A percentile compares a stretch with the other conserved stretches of the same genome.
phyloP scores from a whole-genome alignment of 1,140 invertebrate species.

The Chionoecetes opilio region DNA sequence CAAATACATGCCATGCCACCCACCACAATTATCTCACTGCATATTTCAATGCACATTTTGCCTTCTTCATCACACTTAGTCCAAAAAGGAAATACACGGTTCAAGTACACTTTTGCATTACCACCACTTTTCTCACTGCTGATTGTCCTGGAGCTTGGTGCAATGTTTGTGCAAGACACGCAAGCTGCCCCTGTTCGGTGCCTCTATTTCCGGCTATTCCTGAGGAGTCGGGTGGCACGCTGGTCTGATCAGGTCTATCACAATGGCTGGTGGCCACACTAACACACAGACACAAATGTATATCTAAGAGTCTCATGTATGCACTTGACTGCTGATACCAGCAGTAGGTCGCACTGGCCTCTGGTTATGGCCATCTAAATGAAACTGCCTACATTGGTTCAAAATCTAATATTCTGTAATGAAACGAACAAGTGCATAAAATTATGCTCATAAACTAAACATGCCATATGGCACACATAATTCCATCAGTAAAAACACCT shows the following conservation, averaged over 20 bases:
- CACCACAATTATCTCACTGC: constrained; percentile 70
- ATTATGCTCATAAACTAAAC: constrained; percentile 78
- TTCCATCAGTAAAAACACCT: constrained; percentile 61
- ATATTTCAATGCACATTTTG: constrained; percentile 55
- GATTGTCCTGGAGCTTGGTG: constrained; percentile 53
- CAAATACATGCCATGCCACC: constrained; percentile 68
- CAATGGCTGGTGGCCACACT: constrained; percentile 76
- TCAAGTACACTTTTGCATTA: constrained; percentile 41
- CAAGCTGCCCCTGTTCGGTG: constrained; percentile 60
- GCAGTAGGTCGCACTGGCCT: constrained; percentile 70
- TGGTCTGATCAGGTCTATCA: constrained; percentile 77
- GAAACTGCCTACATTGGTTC: constrained; percentile 75
- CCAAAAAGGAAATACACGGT: constrained; percentile 2
- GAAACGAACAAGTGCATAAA: constrained; percentile 75
- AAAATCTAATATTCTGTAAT: constrained; percentile 73
- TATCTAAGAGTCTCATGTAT: constrained; percentile 78
- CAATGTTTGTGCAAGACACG: constrained; percentile 49
- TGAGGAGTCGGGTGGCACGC: constrained; percentile 75
- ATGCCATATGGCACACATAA: constrained; percentile 77
- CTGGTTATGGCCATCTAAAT: constrained; percentile 72
- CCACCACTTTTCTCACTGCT: background rate
- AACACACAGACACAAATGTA: constrained; percentile 79
- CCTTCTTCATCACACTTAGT: constrained; percentile 51
- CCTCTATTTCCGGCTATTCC: constrained; percentile 73
- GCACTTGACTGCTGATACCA: constrained; percentile 73